A percentile compares a stretch with the other conserved stretches of the same genome.
phyloP scores from a whole-genome alignment of 2,797 vertebrate genomes.

The Anas bahamensis region DNA sequence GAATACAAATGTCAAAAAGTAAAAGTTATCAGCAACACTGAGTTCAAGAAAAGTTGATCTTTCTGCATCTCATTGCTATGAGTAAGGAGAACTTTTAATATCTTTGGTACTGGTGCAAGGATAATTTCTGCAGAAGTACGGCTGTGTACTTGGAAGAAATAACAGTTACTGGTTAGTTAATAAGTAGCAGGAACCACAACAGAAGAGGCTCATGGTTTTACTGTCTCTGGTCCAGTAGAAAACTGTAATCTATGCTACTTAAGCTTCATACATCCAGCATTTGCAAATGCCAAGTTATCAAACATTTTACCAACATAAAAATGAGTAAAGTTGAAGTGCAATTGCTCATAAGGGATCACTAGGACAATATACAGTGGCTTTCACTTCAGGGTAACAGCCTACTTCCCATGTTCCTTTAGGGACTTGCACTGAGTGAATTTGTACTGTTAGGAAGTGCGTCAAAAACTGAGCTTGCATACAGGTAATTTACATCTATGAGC shows the following conservation, averaged over 20 bases:
- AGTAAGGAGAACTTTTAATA: not conserved
- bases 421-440: conserved; percentile 2
- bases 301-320: not conserved
- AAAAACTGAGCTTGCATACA: conserved; percentile 1
- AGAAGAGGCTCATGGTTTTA: not conserved
- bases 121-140: not conserved
- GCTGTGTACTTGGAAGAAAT: not conserved
- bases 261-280: not conserved
- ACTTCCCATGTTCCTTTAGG: not conserved
- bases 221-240: not conserved
- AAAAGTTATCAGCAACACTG: not conserved
- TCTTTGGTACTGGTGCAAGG: not conserved
- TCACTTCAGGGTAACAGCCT: not conserved
- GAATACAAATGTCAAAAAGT: not conserved
- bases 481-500: not conserved
- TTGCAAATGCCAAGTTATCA: not conserved
- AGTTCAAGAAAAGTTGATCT: not conserved
- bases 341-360: not conserved
- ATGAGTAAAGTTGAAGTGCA: not conserved
- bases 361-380: not conserved
- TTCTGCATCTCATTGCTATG: not conserved
- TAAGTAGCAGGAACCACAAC: not conserved
- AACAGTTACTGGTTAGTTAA: not conserved
- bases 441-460: not conserved
- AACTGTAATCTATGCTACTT: not conserved